Evolutionary conservation across 2,113 vertebrate genomes (phyloP).

Genomic region (Gobio gobio): DNA sequence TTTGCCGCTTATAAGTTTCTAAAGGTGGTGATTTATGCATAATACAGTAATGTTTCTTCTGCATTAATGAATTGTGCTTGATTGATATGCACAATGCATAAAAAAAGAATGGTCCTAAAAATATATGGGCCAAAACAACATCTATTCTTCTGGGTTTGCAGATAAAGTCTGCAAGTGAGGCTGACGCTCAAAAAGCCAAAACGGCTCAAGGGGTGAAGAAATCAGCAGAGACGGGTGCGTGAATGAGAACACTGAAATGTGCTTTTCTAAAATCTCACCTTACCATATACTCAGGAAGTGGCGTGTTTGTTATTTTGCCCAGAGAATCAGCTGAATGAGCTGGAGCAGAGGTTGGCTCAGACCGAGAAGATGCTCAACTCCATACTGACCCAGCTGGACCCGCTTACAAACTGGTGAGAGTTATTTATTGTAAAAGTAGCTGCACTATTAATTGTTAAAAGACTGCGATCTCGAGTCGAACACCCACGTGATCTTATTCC

Average conservation of each 20-base stretch:
- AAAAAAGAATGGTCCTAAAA: no score
- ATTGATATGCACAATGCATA: no score
- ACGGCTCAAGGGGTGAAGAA: conserved; percentile 78
- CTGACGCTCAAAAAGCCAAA: conserved; percentile 72
- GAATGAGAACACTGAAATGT: not conserved
- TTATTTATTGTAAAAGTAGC: no score
- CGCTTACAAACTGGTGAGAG: conserved; percentile 88
- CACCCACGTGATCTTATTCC: no score
- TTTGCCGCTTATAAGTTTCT: conserved; percentile 91
- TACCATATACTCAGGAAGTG: not conserved
- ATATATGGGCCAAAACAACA: not conserved
- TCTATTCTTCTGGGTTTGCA: conserved; percentile 53
- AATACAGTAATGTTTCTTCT: no score
- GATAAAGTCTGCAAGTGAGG: conserved; percentile 84
- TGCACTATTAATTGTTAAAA: no score
- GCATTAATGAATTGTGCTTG: no score
- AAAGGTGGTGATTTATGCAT: conserved; percentile 73
- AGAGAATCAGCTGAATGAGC: conserved; percentile 88
- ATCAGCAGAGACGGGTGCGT: conserved; percentile 79
- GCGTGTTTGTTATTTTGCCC: conserved; percentile 44
- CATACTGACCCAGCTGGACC: conserved; percentile 88
- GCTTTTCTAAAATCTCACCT: not conserved
- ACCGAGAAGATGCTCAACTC: conserved; percentile 92
- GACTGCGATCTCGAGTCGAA: no score
- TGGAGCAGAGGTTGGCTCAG: conserved; percentile 86